Evolutionary conservation across 35 echinoderm and acorn worm genomes (phyloP).

Genomic region (Holothuria glaberrima): DNA sequence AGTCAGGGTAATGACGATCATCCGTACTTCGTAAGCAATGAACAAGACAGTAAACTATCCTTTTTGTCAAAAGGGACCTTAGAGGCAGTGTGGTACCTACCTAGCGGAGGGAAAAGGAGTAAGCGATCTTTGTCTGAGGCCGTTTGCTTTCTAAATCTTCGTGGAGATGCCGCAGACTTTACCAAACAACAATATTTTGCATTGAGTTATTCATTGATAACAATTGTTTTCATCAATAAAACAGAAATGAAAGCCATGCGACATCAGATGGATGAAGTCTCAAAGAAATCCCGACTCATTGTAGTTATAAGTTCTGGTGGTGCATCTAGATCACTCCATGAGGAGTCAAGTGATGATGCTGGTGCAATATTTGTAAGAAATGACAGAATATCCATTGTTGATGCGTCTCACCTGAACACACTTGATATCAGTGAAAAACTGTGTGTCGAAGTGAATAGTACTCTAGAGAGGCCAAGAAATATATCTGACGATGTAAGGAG

Average conservation of each 20-base stretch:
- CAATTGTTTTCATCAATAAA: not conserved
- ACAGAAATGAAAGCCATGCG: not conserved
- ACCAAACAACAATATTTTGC: not conserved
- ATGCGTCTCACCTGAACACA: not conserved
- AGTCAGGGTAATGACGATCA: constrained; percentile 16
- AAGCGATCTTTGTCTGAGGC: not conserved
- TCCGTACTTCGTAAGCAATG: constrained; percentile 12
- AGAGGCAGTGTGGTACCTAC: constrained; percentile 23
- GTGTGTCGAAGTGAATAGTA: not conserved
- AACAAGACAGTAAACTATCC: not conserved
- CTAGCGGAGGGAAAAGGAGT: not conserved
- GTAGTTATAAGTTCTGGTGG: not conserved
- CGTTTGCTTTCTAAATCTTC: not conserved
- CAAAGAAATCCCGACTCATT: not conserved
- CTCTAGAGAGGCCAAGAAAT: not conserved
- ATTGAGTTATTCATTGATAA: not conserved
- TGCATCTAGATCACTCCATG: not conserved
- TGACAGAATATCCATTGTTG: not conserved
- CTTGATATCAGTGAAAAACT: not conserved
- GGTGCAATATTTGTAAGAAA: not conserved
- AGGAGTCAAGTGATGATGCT: not conserved
- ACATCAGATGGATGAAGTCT: not conserved
- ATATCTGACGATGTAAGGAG: not conserved
- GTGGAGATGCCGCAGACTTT: no score
- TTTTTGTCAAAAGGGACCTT: not conserved